Percentiles rank a stretch among this genome's conserved stretches.
Conservation (phyloP, 2,113 vertebrate species). For the Stigmatopora nigra region DNA sequence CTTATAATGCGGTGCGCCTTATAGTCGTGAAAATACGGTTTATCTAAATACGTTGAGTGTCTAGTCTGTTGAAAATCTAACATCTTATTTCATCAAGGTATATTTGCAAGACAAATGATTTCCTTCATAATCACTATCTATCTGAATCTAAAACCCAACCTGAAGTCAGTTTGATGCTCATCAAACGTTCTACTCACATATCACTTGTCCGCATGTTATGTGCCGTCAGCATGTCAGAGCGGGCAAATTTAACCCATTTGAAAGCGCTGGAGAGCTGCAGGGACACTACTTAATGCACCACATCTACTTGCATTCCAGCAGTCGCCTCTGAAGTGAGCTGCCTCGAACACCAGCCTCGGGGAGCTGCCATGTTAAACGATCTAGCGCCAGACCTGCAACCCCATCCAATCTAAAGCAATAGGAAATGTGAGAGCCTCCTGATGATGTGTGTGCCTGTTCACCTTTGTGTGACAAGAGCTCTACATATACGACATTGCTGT, state of each 20-base stretch:
- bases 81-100: not conserved
- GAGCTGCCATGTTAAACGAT: conserved; percentile 58
- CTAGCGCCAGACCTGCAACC: conserved; percentile 37
- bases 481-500: conserved; percentile 22
- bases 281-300: conserved; percentile 43
- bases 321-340: conserved; percentile 41
- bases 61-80: too few species aligned
- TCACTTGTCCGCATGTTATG: not conserved
- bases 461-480: conserved; percentile 21
- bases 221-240: conserved; percentile 4
- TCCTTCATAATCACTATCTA: not conserved
- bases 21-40: too few species aligned
- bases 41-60: too few species aligned
- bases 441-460: conserved; percentile 22
- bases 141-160: not conserved
- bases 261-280: conserved; percentile 18
- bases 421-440: conserved; percentile 22
- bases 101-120: not conserved
- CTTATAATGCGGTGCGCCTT: too few species aligned
- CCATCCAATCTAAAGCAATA: conserved; percentile 32
- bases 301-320: conserved; percentile 38
- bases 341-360: conserved; percentile 52
- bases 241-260: conserved; percentile 9
- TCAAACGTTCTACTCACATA: not conserved
- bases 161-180: not conserved